phyloP scores from a whole-genome alignment of 2,113 vertebrate genomes.

The Trogon surrucura region DNA sequence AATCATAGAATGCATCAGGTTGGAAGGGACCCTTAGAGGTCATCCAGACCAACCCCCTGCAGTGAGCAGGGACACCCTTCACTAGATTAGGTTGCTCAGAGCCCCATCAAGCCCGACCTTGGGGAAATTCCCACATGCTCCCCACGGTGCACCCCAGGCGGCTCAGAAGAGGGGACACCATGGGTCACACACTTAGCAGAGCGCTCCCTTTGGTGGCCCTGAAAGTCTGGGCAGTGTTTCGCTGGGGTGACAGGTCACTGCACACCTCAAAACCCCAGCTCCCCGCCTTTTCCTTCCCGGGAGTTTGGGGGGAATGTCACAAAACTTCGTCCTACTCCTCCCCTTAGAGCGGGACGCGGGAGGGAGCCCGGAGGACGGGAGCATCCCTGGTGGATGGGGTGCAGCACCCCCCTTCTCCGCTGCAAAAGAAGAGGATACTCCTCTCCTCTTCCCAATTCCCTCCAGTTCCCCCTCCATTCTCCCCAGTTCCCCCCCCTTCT shows the following conservation, averaged over 20 bases:
- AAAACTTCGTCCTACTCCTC: neutral
- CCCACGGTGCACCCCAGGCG: accelerated
- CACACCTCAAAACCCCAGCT: too few relatives aligned
- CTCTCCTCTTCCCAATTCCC: neutral
- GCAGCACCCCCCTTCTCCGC: neutral
- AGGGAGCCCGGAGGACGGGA: neutral
- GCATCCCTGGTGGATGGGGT: neutral
- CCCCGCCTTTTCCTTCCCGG: neutral
- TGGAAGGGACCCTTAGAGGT: too few relatives aligned
- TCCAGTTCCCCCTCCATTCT: neutral
- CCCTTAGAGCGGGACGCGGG: neutral
- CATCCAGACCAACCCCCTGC: too few relatives aligned
- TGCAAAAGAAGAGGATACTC: neutral
- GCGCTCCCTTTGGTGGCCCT: neutral
- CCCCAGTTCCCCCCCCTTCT: neutral
- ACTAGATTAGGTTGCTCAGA: too few relatives aligned
- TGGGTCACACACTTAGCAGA: accelerated
- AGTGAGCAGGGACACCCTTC: too few relatives aligned
- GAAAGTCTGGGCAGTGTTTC: neutral
- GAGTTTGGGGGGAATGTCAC: neutral
- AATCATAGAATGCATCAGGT: neutral
- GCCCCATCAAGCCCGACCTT: too few relatives aligned
- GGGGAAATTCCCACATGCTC: accelerated
- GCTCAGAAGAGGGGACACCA: neutral
- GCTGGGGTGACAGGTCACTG: too few relatives aligned